Conservation (phyloP, 2,888 invertebrate species). For the Acronicta alni region DNA sequence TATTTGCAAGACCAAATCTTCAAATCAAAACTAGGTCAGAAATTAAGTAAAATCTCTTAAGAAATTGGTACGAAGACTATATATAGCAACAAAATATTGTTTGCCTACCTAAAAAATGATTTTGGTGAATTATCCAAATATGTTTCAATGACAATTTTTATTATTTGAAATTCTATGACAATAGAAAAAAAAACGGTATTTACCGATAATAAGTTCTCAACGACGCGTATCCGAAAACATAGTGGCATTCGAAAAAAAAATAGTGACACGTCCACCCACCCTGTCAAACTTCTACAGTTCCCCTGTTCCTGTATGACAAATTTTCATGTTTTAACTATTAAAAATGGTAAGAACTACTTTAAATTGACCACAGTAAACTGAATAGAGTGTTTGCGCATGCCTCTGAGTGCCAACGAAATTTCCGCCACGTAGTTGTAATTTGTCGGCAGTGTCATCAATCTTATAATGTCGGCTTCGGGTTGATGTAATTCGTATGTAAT, state of each 20-base stretch:
- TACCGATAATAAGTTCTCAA: slow-evolving; percentile 26
- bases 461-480: slow-evolving; percentile 72
- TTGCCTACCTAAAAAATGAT: too few species aligned
- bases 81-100: too few species aligned
- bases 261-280: slow-evolving; percentile 85
- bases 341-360: slow-evolving; percentile 80
- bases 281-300: slow-evolving; percentile 80
- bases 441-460: slow-evolving; percentile 73
- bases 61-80: too few species aligned
- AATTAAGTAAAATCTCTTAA: too few species aligned
- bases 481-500: slow-evolving; percentile 62
- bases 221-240: slow-evolving; percentile 49
- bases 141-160: too few species aligned
- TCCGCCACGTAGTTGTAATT: slow-evolving; percentile 68
- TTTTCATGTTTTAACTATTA: slow-evolving; percentile 83
- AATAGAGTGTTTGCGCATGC: slow-evolving; percentile 30
- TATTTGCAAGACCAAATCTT: too few species aligned
- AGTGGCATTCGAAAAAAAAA: slow-evolving; percentile 65
- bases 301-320: slow-evolving; percentile 70
- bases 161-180: too few species aligned
- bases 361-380: slow-evolving; percentile 48
- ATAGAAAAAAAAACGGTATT: slow-evolving; percentile 48
- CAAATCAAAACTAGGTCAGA: too few species aligned
- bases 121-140: too few species aligned
- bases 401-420: slow-evolving; percentile 41